Conservation (phyloP, 2,888 invertebrate species). For the Scaptomyza cyrtandrae region DNA sequence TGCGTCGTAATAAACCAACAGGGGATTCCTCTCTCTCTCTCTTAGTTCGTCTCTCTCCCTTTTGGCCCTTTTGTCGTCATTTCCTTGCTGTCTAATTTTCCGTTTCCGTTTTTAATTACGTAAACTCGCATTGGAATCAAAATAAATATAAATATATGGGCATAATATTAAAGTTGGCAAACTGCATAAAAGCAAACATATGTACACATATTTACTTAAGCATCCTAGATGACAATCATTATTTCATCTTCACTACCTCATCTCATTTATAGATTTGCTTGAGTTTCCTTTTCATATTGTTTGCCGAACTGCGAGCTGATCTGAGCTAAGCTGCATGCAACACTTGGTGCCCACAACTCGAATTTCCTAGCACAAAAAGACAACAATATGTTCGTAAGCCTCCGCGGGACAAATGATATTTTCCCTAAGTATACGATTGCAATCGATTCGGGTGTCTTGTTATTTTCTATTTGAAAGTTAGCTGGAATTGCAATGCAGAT, state of each 20-base stretch:
- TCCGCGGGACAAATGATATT: constrained; percentile 53
- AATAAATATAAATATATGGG: constrained; percentile 42
- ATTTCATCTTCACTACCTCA: neutral
- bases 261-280: neutral
- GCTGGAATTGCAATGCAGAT: constrained; percentile 15
- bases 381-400: constrained; percentile 35
- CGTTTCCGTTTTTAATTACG: constrained; percentile 68
- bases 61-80: constrained; percentile 24
- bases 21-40: constrained; percentile 50
- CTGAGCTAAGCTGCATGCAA: constrained; percentile 38
- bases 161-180: constrained; percentile 3
- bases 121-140: constrained; percentile 60
- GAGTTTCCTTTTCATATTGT: constrained; percentile 12
- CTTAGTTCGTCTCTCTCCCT: constrained; percentile 7
- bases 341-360: constrained; percentile 44
- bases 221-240: neutral
- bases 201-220: constrained; percentile 14
- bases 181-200: constrained; percentile 6
- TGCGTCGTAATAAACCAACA: constrained; percentile 60
- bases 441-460: constrained; percentile 32
- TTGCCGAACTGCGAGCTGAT: constrained; percentile 22
- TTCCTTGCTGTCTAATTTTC: constrained; percentile 58
- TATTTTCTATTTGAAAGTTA: constrained; percentile 47
- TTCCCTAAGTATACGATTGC: constrained; percentile 54
- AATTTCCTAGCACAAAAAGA: constrained; percentile 43